Conservation (phyloP, 2,888 invertebrate genomes). For the Campopleginae sp. region DNA sequence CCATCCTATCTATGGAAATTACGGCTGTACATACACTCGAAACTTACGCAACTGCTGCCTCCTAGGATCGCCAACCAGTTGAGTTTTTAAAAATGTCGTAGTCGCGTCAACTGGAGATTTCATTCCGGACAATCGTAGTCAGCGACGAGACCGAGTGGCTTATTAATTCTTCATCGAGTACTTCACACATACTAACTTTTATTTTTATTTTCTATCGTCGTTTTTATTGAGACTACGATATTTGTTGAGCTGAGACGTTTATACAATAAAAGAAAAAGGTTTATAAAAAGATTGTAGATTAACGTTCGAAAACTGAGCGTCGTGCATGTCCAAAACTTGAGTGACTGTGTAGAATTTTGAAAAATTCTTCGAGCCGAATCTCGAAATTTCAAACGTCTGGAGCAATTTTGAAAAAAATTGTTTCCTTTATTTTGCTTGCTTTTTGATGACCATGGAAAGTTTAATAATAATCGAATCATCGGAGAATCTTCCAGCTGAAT, state of each 20-base stretch:
- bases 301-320: background rate
- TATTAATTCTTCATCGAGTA: conserved; percentile 41
- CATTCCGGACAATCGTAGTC: conserved; percentile 15
- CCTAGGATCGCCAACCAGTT: conserved; percentile 51
- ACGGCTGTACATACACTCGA: conserved; percentile 71
- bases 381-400: background rate
- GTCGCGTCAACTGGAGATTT: conserved; percentile 21
- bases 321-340: background rate
- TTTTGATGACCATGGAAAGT: background rate
- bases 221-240: background rate
- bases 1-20: conserved; percentile 81
- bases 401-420: background rate
- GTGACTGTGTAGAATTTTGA: background rate
- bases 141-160: background rate
- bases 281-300: background rate
- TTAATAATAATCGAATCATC: background rate
- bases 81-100: conserved; percentile 34
- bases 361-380: background rate
- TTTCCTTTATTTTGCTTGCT: background rate
- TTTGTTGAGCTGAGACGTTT: conserved; percentile 7
- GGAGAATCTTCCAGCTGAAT: background rate
- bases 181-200: conserved; percentile 30
- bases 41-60: conserved; percentile 63
- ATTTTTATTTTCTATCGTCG: background rate
- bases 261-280: conserved; percentile 20